Base-by-base conservation (phyloP, 2,797 vertebrate genomes). In the Peromyscus attwateri region DNA sequence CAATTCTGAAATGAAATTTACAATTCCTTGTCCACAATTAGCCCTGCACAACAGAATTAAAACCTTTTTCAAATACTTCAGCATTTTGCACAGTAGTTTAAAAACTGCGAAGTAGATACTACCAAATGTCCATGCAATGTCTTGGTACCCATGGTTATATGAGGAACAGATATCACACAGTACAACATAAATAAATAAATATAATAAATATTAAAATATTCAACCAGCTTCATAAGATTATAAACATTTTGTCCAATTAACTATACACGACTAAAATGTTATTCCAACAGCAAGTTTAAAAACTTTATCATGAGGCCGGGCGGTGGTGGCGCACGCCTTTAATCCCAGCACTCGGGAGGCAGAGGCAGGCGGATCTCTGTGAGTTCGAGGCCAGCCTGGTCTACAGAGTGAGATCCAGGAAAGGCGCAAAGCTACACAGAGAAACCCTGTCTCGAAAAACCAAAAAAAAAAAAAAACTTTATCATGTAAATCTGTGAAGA, bases 41-140 rank as follows among this genome's bases (percentile, higher is more conserved):
- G 34, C 75, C 60, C 83, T 92, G 21, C 31, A 92, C 46, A 95
- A 79, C 27, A 93, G 79, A 96, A 96, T 95, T 87, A 94, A 96
- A 95, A 76, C 52, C 77, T 79, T 91, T 71, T 55, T 83, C 87
- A 83, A 96, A 94, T 9, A 80, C 4, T n/a, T 52, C 7, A 55
- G 25, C n/a, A 95, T 94, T 79, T 49, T 85, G 29, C 76, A 95
- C 29, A 90, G 76, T 85, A 70, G 84, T 49, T 87, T 87, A 94
- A 94, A 92, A n/a, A 80, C 25, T 66, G 75, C 46, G 27, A 66
- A 79, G 62, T 92, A 37, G 70, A 73, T 73, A 52, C 37, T 60
- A 62, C 31, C 2, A 17, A 55, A 80, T 27, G n/a, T 31, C 43
- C 31, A 68, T 9, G 19, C 34, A 83, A 52, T 43, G 73, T 71